Percentiles rank a stretch among this genome's conserved stretches.
Evolutionary conservation across 1,140 invertebrate genomes (phyloP).

Genomic region (Chironomus tepperi): DNA sequence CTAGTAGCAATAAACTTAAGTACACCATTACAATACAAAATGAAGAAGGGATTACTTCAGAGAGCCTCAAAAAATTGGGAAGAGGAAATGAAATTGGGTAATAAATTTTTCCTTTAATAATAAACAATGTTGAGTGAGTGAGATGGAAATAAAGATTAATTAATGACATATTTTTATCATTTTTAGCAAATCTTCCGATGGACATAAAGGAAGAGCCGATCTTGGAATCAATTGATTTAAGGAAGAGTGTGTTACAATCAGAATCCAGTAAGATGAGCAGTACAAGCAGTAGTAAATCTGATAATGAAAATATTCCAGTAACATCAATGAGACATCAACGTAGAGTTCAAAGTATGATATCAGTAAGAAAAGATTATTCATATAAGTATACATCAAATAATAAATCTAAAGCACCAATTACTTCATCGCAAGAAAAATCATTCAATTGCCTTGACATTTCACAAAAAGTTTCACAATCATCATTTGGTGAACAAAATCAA

Average conservation of each 20-base stretch:
- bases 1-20: background rate
- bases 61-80: constrained; percentile 6
- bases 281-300: no score
- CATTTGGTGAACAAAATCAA: background rate
- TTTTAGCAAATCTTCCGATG: background rate
- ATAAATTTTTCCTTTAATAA: constrained; percentile 8
- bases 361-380: background rate
- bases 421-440: background rate
- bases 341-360: constrained; percentile 4
- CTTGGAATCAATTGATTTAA: background rate
- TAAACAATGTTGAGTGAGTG: background rate
- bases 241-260: background rate
- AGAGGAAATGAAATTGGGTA: constrained; percentile 4
- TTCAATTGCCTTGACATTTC: constrained; percentile 12
- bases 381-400: background rate
- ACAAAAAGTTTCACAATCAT: background rate
- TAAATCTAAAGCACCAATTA: background rate
- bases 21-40: background rate
- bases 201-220: background rate
- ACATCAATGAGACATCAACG: background rate
- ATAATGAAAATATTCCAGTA: no score
- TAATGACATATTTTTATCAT: background rate
- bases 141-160: background rate
- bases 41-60: constrained; percentile 11
- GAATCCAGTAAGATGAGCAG: background rate